Conservation (phyloP, 2,888 invertebrate genomes). For the Acrobasis consociella region DNA sequence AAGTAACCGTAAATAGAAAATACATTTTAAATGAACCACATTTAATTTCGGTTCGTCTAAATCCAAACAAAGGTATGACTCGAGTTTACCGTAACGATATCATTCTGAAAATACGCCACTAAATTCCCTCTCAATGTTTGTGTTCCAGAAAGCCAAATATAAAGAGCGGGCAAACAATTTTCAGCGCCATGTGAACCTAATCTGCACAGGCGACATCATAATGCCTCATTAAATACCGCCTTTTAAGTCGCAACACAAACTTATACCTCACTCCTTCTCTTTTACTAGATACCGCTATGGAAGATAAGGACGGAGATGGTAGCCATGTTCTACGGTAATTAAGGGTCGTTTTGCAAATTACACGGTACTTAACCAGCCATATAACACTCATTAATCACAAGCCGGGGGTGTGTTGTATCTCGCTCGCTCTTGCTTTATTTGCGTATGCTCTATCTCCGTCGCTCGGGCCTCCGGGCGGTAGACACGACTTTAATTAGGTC, state of each 20-base stretch:
- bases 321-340: constrained; percentile 82
- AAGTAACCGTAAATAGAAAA: too few species aligned
- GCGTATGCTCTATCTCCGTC: constrained; percentile 47
- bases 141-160: constrained; percentile 70
- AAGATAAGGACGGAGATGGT: constrained; percentile 70
- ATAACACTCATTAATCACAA: constrained; percentile 86
- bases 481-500: constrained; percentile 82
- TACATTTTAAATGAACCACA: not conserved
- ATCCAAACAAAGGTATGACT: constrained; percentile 27
- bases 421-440: constrained; percentile 44
- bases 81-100: constrained; percentile 38
- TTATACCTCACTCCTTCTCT: constrained; percentile 52
- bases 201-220: constrained; percentile 78
- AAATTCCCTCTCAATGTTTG: constrained; percentile 52
- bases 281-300: constrained; percentile 36
- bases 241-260: constrained; percentile 66
- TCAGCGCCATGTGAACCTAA: constrained; percentile 75
- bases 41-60: constrained; percentile 19
- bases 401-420: constrained; percentile 55
- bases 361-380: constrained; percentile 89
- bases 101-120: constrained; percentile 50
- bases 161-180: constrained; percentile 74
- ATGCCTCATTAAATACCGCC: constrained; percentile 80
- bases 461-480: constrained; percentile 51
- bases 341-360: constrained; percentile 90